Evolutionary conservation across 2,797 vertebrate species (phyloP).

Genomic region (Sphenodon punctatus): DNA sequence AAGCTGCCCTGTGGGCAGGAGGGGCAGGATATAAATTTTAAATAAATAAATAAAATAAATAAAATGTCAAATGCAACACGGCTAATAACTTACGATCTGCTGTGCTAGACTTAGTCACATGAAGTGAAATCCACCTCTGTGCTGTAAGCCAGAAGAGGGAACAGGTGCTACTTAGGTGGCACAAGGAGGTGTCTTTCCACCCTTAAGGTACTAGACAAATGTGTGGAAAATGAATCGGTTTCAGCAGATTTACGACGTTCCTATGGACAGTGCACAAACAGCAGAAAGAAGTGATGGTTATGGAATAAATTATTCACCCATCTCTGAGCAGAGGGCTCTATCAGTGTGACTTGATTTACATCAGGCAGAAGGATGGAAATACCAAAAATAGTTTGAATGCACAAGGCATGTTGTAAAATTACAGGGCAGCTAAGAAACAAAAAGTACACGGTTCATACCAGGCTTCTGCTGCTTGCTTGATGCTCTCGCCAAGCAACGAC

Average conservation of each 20-base stretch:
- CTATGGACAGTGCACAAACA: not conserved
- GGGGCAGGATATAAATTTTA: too few relatives aligned
- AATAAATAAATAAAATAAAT: too few relatives aligned
- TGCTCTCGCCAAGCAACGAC: not conserved
- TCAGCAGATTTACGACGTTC: not conserved
- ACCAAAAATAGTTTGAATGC: not conserved
- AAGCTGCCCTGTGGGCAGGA: too few relatives aligned
- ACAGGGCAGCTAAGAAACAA: not conserved
- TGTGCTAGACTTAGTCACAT: fast-evolving
- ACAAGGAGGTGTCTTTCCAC: not conserved
- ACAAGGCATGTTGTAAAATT: not conserved
- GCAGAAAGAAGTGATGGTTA: not conserved
- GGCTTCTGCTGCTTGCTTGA: not conserved
- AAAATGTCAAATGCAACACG: not conserved
- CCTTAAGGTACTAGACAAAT: fast-evolving
- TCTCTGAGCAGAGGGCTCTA: fast-evolving
- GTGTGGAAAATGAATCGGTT: fast-evolving
- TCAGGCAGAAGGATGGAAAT: not conserved
- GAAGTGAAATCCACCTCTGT: not conserved
- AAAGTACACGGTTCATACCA: not conserved
- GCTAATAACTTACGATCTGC: not conserved
- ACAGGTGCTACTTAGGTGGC: not conserved
- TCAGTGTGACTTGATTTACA: not conserved
- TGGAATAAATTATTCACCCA: not conserved
- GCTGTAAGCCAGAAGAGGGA: fast-evolving